Percentiles rank a stretch among this genome's conserved stretches.
phyloP scores from a whole-genome alignment of 2,113 vertebrate species.

The Pipa parva region DNA sequence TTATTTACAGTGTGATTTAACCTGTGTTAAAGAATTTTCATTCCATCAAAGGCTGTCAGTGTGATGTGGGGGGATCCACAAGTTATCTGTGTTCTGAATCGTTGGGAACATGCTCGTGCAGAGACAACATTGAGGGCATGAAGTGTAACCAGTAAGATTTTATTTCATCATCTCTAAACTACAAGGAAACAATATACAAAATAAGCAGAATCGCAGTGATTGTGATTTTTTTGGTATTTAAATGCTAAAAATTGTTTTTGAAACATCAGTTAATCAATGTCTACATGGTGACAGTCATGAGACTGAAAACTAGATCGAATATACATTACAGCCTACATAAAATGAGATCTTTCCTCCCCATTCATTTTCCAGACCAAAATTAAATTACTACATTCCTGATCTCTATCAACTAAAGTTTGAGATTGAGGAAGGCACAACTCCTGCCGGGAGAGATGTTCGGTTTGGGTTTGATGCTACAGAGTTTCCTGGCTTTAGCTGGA shows the following conservation, averaged over 20 bases:
- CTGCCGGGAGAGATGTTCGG: slow-evolving; percentile 63
- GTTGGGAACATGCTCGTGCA: slow-evolving; percentile 73
- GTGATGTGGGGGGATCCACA: slow-evolving; percentile 78
- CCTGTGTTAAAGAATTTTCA: neutral
- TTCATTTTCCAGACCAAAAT: slow-evolving; percentile 68
- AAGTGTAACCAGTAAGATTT: slow-evolving; percentile 74
- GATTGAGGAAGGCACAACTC: slow-evolving; percentile 77
- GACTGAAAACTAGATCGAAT: too few species aligned
- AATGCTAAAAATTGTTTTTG: too few species aligned
- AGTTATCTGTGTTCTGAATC: slow-evolving; percentile 57
- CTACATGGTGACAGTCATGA: too few species aligned
- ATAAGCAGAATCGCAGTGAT: too few species aligned
- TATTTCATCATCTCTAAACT: too few species aligned
- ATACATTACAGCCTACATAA: too few species aligned
- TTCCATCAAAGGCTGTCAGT: slow-evolving; percentile 71
- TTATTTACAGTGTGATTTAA: too few species aligned
- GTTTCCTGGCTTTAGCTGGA: slow-evolving; percentile 88
- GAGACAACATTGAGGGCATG: slow-evolving; percentile 66
- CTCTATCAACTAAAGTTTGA: slow-evolving; percentile 89
- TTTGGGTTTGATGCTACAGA: slow-evolving; percentile 77
- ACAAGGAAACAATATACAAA: too few species aligned
- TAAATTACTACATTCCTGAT: slow-evolving; percentile 76
- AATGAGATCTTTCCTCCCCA: too few species aligned
- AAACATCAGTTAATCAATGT: too few species aligned
- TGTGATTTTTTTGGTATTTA: too few species aligned